These are phyloP conservation scores for Nansenia antarctica DNA, from an alignment of 2,113 vertebrate genomes.

Conservation along the genomic window DNA sequence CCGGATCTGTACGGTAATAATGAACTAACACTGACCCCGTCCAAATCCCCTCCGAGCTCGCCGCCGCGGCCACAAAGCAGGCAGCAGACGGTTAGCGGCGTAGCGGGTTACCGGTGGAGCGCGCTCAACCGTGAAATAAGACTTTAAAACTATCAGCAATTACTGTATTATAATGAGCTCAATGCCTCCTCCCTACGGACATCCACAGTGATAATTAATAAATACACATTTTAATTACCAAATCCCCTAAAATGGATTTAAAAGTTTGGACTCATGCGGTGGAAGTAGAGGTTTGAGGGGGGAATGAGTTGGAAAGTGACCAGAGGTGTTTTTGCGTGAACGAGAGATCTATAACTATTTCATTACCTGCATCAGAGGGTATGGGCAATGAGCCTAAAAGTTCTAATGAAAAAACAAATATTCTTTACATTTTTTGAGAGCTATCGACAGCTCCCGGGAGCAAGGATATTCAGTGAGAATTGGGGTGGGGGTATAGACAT, in stretches of 20 bases:
- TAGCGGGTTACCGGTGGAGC: constrained; percentile 23
- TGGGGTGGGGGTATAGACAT: no score
- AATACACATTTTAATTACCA: constrained; percentile 40
- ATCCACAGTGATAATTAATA: constrained; percentile 41
- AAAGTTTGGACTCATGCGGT: constrained; percentile 16
- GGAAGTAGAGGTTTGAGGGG: constrained; percentile 9
- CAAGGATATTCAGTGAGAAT: no score
- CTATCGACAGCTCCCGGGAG: no score
- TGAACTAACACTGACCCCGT: constrained; percentile 2
- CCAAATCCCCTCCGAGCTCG: constrained; percentile 15
- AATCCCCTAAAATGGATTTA: constrained; percentile 29
- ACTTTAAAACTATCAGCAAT: constrained; percentile 48
- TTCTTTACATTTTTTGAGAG: no score
- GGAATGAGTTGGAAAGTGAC: constrained; percentile 15
- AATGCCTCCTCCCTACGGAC: constrained; percentile 37
- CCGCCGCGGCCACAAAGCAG: constrained; percentile 9
- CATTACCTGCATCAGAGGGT: not conserved
- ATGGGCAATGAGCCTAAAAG: not conserved
- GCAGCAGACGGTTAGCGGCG: constrained; percentile 1
- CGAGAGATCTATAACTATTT: not conserved
- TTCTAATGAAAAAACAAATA: not conserved
- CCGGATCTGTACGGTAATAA: constrained; percentile 3
- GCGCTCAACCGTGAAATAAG: constrained; percentile 51
- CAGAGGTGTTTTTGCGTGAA: not conserved
- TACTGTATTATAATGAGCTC: constrained; percentile 43